A percentile compares a stretch with the other conserved stretches of the same genome.
phyloP scores from a whole-genome alignment of 2,888 invertebrate species.

The Eupelmus urozonus region DNA sequence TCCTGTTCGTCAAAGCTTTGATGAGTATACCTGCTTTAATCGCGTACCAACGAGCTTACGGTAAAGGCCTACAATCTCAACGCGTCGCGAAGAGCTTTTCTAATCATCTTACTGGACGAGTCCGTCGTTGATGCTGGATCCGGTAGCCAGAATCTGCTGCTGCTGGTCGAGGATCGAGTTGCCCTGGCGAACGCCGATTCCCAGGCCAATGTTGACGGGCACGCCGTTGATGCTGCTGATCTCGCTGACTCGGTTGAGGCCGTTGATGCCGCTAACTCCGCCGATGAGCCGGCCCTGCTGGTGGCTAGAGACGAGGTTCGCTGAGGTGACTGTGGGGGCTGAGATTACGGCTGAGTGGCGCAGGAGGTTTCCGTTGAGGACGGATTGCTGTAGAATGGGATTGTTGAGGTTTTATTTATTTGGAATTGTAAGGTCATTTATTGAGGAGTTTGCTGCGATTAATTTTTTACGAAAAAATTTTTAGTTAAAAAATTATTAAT shows the following conservation, averaged over 20 bases:
- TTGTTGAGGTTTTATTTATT: neutral
- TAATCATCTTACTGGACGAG: conserved; percentile 13
- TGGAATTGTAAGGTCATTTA: neutral
- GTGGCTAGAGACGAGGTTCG: conserved; percentile 60
- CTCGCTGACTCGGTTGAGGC: conserved; percentile 25
- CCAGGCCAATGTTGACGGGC: conserved; percentile 61
- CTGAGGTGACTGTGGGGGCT: conserved; percentile 59
- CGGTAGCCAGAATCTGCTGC: conserved; percentile 59
- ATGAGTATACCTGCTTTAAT: neutral
- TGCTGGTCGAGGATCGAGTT: conserved; percentile 25
- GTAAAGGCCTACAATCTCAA: too few relatives aligned
- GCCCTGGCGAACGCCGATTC: conserved; percentile 63
- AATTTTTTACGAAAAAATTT: neutral
- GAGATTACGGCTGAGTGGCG: conserved; percentile 61
- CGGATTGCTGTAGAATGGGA: conserved; percentile 50
- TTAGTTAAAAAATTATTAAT: too few relatives aligned
- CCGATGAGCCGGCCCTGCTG: conserved; percentile 31
- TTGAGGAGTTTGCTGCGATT: neutral
- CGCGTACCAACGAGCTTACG: neutral
- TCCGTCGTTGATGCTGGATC: conserved; percentile 60
- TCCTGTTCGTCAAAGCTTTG: neutral
- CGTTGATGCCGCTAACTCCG: conserved; percentile 45
- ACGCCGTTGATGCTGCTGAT: conserved; percentile 45
- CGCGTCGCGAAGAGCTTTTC: too few relatives aligned
- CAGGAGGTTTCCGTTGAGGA: conserved; percentile 58